Base-by-base conservation (phyloP, 2,888 invertebrate genomes). In the Coenonympha arcania region DNA sequence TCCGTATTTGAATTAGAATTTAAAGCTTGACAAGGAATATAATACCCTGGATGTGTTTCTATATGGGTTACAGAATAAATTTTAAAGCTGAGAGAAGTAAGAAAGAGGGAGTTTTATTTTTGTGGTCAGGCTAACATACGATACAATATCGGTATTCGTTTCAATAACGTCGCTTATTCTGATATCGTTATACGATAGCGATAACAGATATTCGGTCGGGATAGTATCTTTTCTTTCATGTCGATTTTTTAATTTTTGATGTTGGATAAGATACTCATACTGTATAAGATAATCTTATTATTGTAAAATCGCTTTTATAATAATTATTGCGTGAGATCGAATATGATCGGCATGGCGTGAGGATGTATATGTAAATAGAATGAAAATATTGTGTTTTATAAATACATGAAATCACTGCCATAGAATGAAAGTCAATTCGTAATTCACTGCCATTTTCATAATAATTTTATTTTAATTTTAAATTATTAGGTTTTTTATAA, bases 381-480 rank as follows among this genome's bases (percentile, higher is more conserved):
- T 30, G 18, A 16, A 19, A 37, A 31, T 3, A 37, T 22, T 15
- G 15, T 37, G 6, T 13, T 15, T 24, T 22, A 39, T 39, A 39
- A n/a, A 40, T 24, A 5, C 13, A 28, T 28, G 28, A 11, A 40
- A 45, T 33, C 57, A 59, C 60, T 61, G 61, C 61, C 61, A 58
- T 56, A 22, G 41, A 41, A 49, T 26, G 39, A 46, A 39, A 55
- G 54, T 46, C 56, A 51, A 52, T 46, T 54, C 44, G 37, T 48
- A 28, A 40, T 37, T 44, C 59, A 62, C 61, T 62, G 63, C 62
- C 62, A 56, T 57, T 47, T 48, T 41, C 45, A 40, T 36, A 42
- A 37, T 53, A 42, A 28, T 53, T 30, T 40, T 49, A 52, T 43
- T 18, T 50, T 33, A 33, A 9, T 50, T 34, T 39, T 24, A 39